Percentiles rank a stretch among this genome's conserved stretches.
phyloP scores from a whole-genome alignment of 2,797 vertebrate genomes.

The Dendrocincla tyrannina region DNA sequence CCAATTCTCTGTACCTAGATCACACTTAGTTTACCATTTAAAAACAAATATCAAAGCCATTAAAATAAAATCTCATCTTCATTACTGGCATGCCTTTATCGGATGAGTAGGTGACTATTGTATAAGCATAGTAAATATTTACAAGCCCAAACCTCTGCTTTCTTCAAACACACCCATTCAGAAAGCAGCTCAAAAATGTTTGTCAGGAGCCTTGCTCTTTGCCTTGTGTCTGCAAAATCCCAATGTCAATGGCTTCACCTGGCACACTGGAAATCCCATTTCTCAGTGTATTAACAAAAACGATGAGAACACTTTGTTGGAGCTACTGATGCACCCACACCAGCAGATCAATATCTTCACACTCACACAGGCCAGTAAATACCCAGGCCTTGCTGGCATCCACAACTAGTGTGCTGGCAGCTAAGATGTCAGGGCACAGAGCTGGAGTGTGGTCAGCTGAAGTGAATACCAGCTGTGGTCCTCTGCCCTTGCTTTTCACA shows the following conservation, averaged over 20 bases:
- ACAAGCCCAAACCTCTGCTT: not conserved
- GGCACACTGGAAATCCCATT: not conserved
- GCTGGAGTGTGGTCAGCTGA: not conserved
- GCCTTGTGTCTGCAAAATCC: not conserved
- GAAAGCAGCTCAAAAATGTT: not conserved
- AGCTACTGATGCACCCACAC: not conserved
- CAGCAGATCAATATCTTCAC: not conserved
- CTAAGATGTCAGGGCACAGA: not conserved
- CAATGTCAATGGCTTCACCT: fast-evolving
- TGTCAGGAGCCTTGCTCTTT: not conserved
- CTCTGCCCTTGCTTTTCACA: not conserved
- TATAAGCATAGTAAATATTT: not conserved
- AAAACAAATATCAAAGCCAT: not conserved
- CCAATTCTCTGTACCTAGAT: not conserved
- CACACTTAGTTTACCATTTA: not conserved
- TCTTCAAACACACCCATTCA: not conserved
- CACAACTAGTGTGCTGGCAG: not conserved
- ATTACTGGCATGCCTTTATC: not conserved
- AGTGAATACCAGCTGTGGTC: not conserved
- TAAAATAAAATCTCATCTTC: not conserved
- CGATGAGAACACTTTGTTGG: not conserved
- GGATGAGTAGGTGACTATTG: not conserved
- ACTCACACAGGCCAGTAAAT: not conserved
- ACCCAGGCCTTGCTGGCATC: not conserved
- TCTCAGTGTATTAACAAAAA: not conserved